phyloP scores from a whole-genome alignment of 2,113 vertebrate genomes.

The Calidris pygmaea region DNA sequence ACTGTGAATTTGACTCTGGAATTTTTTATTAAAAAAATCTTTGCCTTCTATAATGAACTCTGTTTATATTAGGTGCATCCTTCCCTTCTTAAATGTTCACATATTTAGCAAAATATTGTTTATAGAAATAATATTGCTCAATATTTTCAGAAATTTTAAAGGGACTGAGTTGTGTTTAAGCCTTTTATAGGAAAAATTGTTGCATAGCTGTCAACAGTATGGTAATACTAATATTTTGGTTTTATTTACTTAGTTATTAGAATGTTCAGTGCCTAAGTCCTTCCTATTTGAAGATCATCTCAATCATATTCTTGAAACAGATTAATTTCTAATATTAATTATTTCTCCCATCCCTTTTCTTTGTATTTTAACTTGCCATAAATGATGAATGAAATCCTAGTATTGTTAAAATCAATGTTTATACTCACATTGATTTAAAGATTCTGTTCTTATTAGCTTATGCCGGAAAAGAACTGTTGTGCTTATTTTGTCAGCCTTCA shows the following conservation, averaged over 20 bases:
- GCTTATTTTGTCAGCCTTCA: neutral
- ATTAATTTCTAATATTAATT: neutral
- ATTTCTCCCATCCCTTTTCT: neutral
- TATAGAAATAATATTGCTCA: neutral
- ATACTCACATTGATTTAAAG: neutral
- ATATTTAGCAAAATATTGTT: neutral
- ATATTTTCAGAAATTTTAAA: neutral
- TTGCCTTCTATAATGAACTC: neutral
- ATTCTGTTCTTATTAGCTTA: neutral
- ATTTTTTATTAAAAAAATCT: neutral
- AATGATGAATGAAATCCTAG: neutral
- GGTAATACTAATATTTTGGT: neutral
- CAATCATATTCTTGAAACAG: neutral
- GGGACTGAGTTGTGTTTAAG: neutral
- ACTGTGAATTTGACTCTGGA: neutral
- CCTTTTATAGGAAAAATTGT: neutral
- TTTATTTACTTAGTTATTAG: neutral
- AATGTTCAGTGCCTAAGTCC: neutral
- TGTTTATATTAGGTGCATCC: neutral
- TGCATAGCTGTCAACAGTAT: neutral
- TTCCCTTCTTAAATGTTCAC: neutral
- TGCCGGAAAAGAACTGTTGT: neutral
- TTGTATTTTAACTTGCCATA: neutral
- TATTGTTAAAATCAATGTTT: neutral
- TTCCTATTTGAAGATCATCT: neutral